A percentile compares a stretch with the other conserved stretches of the same genome.
Evolutionary conservation across 2,797 vertebrate species (phyloP).

Genomic region (Spinibarbus caldwelli): DNA sequence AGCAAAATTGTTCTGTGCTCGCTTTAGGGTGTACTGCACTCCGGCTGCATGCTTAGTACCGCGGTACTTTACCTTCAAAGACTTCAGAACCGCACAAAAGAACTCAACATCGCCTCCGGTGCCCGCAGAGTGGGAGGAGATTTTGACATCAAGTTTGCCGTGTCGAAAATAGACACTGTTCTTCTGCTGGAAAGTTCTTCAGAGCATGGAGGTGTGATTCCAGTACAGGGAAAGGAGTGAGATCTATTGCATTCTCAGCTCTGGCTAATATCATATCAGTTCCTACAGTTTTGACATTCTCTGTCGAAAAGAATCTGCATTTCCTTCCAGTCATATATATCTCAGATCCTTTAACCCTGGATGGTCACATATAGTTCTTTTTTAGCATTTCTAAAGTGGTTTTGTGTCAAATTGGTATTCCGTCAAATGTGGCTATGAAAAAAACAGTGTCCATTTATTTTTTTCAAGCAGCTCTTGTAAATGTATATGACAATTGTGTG

Average conservation of each 20-base stretch:
- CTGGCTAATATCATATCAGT: constrained; percentile 38
- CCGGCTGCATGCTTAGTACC: constrained; percentile 37
- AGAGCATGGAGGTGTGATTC: constrained; percentile 31
- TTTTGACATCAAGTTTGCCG: constrained; percentile 52
- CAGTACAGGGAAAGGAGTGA: constrained; percentile 1
- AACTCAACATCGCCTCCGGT: constrained; percentile 33
- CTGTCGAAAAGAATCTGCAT: constrained; percentile 34
- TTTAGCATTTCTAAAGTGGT: neutral
- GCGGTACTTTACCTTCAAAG: constrained; percentile 33
- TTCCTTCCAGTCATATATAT: neutral
- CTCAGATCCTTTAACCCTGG: constrained; percentile 6
- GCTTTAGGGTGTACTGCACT: constrained; percentile 48
- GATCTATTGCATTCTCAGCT: constrained; percentile 17
- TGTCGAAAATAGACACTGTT: constrained; percentile 55
- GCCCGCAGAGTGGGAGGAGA: constrained; percentile 40
- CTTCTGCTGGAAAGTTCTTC: constrained; percentile 33
- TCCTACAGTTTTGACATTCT: constrained; percentile 50
- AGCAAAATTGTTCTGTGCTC: constrained; percentile 38
- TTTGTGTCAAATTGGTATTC: neutral
- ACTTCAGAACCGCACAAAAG: constrained; percentile 44
- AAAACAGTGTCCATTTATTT: neutral
- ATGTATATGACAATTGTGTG: neutral
- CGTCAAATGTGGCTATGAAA: neutral
- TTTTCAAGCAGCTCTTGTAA: neutral
- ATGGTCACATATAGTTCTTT: neutral